Evolutionary conservation across 2,113 vertebrate genomes (phyloP), one percentile per base, ranked within the genome.

Genomic region (Ramphastos sulfuratus): DNA sequence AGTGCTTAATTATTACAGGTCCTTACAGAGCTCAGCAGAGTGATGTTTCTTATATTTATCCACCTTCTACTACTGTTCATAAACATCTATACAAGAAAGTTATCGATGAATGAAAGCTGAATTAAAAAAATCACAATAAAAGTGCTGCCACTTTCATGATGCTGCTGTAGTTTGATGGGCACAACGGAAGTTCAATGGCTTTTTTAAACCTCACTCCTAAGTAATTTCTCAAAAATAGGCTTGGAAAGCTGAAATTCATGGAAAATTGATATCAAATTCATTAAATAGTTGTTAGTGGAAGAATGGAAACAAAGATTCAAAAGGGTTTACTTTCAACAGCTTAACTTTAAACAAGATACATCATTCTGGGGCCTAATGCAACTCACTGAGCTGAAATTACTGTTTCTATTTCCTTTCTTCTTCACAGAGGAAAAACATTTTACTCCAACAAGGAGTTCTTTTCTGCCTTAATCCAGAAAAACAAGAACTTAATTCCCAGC

Each of bases 1-100:
- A 91, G 77, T 89, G 63, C 63, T 52, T 92, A 76, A 87, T 95
- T 94, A 78, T 66, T 66, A 17, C 63, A 63, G 74, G 89, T 69
- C 78, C 78, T 89, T 52, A 10, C 1, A 82, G 82, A 89, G 63
- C 89, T 82, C 64, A 54, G 58, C 14, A 30, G 55, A 30, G 30
- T 59, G 78, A 24, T 67, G 39, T 66, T 72, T 21, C 60, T 73
- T 60, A 2, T 48, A 61, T 91, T 91, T 91, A 72, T 37, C 75
- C 71, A 73, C 55, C 58, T 64, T 71, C 60, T 7, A 12, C 54
- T 15, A 30, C 44, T 58, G 87, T 76, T 69, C 74, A 39, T 84
- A 76, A 87, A 76, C 63, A 87, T 10, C 33, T 8, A 30, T 15
- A 64, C 65, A 82, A 55, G 54, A 30, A 73, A 55, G 8, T 15